Evolutionary conservation across 2,888 invertebrate genomes (phyloP).

Genomic region (Drosophila ochracea): DNA sequence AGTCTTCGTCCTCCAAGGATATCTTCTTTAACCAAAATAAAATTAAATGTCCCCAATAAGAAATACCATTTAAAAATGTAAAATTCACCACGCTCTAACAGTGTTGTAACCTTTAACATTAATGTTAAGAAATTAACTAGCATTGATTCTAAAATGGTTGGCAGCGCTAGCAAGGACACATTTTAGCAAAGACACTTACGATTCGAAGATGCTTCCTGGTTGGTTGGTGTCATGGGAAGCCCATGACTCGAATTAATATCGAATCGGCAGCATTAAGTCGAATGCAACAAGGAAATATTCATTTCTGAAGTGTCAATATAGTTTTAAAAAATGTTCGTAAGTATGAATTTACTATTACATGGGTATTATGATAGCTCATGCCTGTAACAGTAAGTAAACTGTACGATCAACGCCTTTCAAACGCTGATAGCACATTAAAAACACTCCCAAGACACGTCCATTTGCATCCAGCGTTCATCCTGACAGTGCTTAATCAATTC

Average conservation of each 20-base stretch:
- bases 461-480: fast-evolving
- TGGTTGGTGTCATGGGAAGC: neutral
- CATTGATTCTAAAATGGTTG: conserved; percentile 9
- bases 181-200: conserved; percentile 1
- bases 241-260: neutral
- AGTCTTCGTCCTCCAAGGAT: neutral
- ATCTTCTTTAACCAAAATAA: neutral
- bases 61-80: neutral
- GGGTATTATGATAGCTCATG: neutral
- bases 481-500: neutral
- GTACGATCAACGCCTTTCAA: neutral
- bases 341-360: neutral
- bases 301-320: neutral
- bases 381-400: neutral
- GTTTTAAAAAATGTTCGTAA: neutral
- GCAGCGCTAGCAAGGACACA: conserved; percentile 29
- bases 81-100: neutral
- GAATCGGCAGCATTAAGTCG: neutral
- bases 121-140: neutral
- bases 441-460: neutral
- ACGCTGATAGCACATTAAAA: neutral
- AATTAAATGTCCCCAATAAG: neutral
- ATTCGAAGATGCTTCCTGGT: neutral
- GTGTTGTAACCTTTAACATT: neutral
- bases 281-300: neutral